Conservation (phyloP, 1,140 invertebrate species). For the Scaptomyza graminum region DNA sequence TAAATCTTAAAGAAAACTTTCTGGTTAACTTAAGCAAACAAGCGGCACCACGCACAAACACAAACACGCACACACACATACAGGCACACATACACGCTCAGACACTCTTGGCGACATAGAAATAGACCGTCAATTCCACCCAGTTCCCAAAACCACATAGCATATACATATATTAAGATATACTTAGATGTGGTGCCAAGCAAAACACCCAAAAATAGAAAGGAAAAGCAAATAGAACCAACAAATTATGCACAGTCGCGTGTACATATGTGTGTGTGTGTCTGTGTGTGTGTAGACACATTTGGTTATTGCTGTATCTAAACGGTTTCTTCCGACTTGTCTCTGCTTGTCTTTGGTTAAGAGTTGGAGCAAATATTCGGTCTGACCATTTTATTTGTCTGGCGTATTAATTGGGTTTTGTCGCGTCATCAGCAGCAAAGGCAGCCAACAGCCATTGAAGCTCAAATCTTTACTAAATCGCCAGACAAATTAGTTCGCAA, state of each 20-base stretch:
- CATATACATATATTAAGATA: constrained; percentile 57
- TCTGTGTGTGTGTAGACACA: constrained; percentile 60
- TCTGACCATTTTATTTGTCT: constrained; percentile 72
- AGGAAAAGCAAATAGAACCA: neutral
- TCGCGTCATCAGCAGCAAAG: constrained; percentile 66
- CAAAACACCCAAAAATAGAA: constrained; percentile 47
- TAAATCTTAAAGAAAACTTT: constrained; percentile 83
- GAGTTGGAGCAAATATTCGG: neutral
- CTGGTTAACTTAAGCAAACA: constrained; percentile 81
- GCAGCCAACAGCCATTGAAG: too few species aligned
- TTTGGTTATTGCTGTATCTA: constrained; percentile 81
- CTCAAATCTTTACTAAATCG: constrained; percentile 69
- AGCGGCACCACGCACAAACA: constrained; percentile 48
- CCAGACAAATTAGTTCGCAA: constrained; percentile 78
- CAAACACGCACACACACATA: constrained; percentile 28
- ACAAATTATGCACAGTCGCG: constrained; percentile 72
- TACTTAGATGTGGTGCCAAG: constrained; percentile 48
- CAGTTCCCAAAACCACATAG: constrained; percentile 34
- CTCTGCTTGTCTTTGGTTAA: neutral
- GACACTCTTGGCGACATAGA: constrained; percentile 37
- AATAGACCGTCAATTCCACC: constrained; percentile 21
- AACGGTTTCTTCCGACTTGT: constrained; percentile 57
- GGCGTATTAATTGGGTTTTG: constrained; percentile 81
- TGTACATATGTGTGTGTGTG: constrained; percentile 38
- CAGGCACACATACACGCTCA: constrained; percentile 10